These are phyloP conservation scores for Onychomys leucogaster DNA, from an alignment of 2,797 vertebrate species.

Conservation along the genomic window DNA sequence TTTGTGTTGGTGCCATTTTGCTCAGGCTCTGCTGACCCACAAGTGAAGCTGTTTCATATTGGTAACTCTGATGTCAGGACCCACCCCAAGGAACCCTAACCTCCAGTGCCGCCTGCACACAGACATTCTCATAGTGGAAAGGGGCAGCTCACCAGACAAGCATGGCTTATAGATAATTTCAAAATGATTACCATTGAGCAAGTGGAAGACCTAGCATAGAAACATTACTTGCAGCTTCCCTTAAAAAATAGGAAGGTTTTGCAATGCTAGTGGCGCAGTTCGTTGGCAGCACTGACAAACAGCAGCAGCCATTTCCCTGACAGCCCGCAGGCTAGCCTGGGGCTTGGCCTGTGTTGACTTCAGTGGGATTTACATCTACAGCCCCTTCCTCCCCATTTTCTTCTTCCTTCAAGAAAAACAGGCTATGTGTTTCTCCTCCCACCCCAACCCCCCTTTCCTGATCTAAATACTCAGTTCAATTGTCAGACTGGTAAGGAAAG, in stretches of 20 bases:
- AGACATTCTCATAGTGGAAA: not conserved
- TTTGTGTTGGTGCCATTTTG: not conserved
- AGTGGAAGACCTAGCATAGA: not conserved
- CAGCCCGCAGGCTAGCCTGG: fast-evolving
- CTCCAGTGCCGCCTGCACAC: not conserved
- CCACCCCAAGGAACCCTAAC: not conserved
- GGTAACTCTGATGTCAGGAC: not conserved
- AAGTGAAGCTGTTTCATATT: not conserved
- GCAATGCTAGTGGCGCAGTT: not conserved
- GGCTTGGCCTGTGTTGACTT: not conserved
- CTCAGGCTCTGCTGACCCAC: not conserved
- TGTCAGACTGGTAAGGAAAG: not conserved
- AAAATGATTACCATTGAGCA: not conserved
- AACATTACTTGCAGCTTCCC: not conserved
- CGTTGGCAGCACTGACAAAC: not conserved
- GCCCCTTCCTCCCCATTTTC: not conserved
- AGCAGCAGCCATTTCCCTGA: no score
- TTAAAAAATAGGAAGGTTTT: not conserved
- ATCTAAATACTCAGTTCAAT: not conserved
- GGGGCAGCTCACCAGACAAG: not conserved
- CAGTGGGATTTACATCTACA: not conserved
- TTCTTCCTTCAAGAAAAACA: conserved; percentile 7
- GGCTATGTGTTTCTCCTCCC: not conserved
- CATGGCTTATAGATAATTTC: not conserved
- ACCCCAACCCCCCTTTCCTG: not conserved